A percentile compares a stretch with the other conserved stretches of the same genome.
Conservation (phyloP, 1,140 invertebrate genomes). For the Philopotamus ludificatus region DNA sequence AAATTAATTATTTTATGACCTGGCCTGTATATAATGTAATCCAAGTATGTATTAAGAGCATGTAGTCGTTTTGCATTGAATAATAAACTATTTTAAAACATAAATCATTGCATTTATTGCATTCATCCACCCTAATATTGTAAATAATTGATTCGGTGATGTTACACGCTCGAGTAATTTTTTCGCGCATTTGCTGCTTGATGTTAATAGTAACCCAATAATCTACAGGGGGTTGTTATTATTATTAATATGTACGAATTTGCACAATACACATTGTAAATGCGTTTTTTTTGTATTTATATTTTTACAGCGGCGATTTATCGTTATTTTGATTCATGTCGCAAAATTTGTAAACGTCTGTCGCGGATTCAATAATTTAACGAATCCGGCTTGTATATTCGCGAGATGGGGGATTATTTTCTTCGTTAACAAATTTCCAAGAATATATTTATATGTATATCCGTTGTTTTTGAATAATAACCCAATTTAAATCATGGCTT, state of each 20-base stretch:
- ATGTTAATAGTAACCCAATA: neutral
- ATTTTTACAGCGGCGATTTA: too few species aligned
- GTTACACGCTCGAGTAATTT: neutral
- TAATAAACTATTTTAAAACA: neutral
- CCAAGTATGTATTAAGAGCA: too few species aligned
- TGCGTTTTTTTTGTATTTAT: too few species aligned
- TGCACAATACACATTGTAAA: too few species aligned
- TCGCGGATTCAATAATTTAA: neutral
- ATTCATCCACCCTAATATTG: neutral
- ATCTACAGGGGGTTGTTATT: neutral
- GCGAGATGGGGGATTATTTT: conserved; percentile 6
- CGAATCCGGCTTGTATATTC: neutral
- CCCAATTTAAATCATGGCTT: conserved; percentile 16
- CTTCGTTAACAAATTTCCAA: conserved; percentile 26
- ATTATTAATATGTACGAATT: too few species aligned
- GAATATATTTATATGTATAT: conserved; percentile 9
- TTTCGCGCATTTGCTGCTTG: neutral
- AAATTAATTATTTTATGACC: too few species aligned
- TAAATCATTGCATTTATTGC: neutral
- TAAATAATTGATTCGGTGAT: neutral
- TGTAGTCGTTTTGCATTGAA: neutral
- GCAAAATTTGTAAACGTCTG: neutral
- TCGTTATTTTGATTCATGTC: too few species aligned
- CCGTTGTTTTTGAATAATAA: conserved; percentile 9
- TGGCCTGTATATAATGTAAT: neutral